Evolutionary conservation across 2,797 vertebrate genomes (phyloP).

Genomic region (Thunnus albacares): DNA sequence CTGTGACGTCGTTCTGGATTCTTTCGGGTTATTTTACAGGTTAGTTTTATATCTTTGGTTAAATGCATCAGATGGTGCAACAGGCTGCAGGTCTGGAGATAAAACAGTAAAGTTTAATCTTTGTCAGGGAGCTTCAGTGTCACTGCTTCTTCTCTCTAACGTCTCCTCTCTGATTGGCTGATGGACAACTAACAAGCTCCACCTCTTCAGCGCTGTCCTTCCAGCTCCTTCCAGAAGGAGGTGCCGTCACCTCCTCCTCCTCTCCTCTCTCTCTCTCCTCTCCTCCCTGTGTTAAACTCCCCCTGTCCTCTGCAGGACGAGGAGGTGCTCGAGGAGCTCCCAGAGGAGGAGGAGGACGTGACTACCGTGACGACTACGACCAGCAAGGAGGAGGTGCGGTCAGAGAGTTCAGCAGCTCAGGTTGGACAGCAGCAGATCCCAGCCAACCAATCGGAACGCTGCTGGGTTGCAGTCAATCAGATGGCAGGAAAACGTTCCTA

Average conservation of each 20-base stretch:
- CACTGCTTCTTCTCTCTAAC: conserved; percentile 35
- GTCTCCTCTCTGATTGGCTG: conserved; percentile 57
- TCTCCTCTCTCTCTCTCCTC: neutral
- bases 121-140: too few relatives aligned
- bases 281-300: conserved; percentile 50
- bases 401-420: conserved; percentile 57
- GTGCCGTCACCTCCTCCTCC: neutral
- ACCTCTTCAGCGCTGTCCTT: conserved; percentile 39
- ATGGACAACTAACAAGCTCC: conserved; percentile 58
- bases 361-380: conserved; percentile 82
- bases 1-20: too few relatives aligned
- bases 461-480: conserved; percentile 30
- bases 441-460: conserved; percentile 41
- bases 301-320: conserved; percentile 80
- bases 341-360: conserved; percentile 93
- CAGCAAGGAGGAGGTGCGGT: conserved; percentile 84
- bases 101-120: neutral
- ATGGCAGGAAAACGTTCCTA: neutral
- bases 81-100: neutral
- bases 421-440: conserved; percentile 39
- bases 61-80: too few relatives aligned
- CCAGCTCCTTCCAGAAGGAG: conserved; percentile 32
- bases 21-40: too few relatives aligned
- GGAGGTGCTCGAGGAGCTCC: conserved; percentile 74
- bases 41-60: too few relatives aligned